Percentiles rank a stretch among this genome's conserved stretches.
phyloP scores from a whole-genome alignment of 2,888 invertebrate species.

The Parnassius mnemosyne region DNA sequence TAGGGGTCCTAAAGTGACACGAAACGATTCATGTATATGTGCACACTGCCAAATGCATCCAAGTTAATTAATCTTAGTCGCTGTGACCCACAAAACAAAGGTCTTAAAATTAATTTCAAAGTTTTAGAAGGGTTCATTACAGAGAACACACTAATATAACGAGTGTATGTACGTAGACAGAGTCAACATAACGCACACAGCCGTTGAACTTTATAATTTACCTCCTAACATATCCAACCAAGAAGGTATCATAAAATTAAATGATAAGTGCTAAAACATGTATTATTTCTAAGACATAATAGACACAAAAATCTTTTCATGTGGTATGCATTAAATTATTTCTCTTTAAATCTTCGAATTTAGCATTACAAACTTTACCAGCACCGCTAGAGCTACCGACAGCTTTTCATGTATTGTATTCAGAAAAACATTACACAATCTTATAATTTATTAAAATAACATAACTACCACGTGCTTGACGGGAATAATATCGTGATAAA shows the following conservation, averaged over 20 bases:
- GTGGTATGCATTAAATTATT: too few relatives aligned
- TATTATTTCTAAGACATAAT: constrained; percentile 26
- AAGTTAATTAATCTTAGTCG: too few relatives aligned
- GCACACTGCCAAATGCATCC: too few relatives aligned
- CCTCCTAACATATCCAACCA: constrained; percentile 13
- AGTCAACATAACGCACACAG: neutral
- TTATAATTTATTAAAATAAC: too few relatives aligned
- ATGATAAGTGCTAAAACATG: constrained; percentile 18
- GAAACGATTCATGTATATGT: neutral
- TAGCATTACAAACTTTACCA: too few relatives aligned
- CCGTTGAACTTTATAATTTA: constrained; percentile 20
- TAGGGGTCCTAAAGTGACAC: neutral
- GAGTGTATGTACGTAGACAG: constrained; percentile 9
- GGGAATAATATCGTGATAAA: too few relatives aligned
- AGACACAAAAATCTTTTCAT: too few relatives aligned
- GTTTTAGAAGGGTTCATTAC: constrained; percentile 9
- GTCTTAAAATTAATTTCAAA: constrained; percentile 10
- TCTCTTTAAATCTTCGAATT: too few relatives aligned
- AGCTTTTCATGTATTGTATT: too few relatives aligned
- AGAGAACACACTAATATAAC: constrained; percentile 9
- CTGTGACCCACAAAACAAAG: constrained; percentile 5
- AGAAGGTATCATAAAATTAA: constrained; percentile 15
- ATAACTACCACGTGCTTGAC: too few relatives aligned
- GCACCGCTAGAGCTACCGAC: too few relatives aligned
- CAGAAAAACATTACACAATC: too few relatives aligned